Conservation (phyloP, 2,888 invertebrate species). For the Xanthia icteritia region DNA sequence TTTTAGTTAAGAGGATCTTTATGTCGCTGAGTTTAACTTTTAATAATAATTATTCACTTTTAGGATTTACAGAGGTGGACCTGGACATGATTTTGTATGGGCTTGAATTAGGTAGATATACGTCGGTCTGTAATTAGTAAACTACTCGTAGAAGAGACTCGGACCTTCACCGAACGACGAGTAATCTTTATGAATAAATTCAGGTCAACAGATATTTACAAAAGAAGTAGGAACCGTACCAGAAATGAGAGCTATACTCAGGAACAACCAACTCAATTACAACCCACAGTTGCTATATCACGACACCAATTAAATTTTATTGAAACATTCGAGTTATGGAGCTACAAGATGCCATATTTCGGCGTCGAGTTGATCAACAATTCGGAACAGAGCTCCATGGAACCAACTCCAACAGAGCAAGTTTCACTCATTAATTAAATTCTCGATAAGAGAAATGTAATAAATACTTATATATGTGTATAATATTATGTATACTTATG, state of each 20-base stretch:
- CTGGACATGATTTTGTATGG: not conserved
- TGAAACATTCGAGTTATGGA: constrained; percentile 39
- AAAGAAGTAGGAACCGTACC: not conserved
- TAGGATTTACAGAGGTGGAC: not conserved
- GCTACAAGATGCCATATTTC: constrained; percentile 51
- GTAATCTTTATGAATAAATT: not conserved
- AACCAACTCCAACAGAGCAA: constrained; percentile 70
- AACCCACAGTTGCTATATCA: not conserved
- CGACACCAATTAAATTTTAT: constrained; percentile 39
- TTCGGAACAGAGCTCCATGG: constrained; percentile 62
- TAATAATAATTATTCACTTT: not conserved
- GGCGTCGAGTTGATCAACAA: constrained; percentile 71
- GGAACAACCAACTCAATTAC: constrained; percentile 7
- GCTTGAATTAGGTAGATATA: not conserved
- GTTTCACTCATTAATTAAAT: constrained; percentile 78
- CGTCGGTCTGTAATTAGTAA: too few species aligned
- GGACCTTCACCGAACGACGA: not conserved
- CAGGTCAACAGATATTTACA: not conserved
- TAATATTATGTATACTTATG: too few species aligned
- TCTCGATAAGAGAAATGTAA: constrained; percentile 65
- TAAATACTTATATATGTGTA: too few species aligned
- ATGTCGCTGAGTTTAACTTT: not conserved
- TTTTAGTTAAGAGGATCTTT: not conserved
- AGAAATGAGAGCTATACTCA: not conserved
- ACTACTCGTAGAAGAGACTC: too few species aligned